These are phyloP conservation scores for Ammospiza nelsoni DNA, from an alignment of 2,113 vertebrate genomes.

Conservation along the genomic window DNA sequence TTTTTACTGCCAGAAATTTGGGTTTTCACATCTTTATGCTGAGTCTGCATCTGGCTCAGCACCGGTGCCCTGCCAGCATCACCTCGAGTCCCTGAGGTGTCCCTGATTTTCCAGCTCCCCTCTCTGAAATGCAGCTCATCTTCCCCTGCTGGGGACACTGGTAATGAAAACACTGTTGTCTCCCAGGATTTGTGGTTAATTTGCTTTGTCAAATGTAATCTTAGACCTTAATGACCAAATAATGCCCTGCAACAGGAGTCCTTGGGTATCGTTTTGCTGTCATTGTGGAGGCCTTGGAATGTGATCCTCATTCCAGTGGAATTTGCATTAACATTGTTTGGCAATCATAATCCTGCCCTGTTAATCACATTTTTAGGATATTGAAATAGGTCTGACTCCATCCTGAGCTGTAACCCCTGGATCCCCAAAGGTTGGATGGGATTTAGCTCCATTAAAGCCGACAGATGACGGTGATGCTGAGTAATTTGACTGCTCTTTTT, in stretches of 20 bases:
- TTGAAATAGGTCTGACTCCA: background rate
- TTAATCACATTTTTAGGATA: slow-evolving; percentile 24
- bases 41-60: background rate
- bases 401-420: background rate
- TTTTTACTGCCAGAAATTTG: background rate
- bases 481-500: background rate
- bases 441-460: background rate
- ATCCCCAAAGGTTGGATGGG: background rate
- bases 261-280: background rate
- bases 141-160: fast-evolving
- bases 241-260: slow-evolving; percentile 38
- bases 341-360: background rate
- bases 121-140: background rate
- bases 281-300: slow-evolving; percentile 31
- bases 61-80: background rate
- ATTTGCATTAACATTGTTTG: background rate
- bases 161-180: slow-evolving; percentile 10
- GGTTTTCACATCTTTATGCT: fast-evolving
- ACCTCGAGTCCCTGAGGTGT: background rate
- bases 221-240: slow-evolving; percentile 31
- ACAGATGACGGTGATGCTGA: fast-evolving
- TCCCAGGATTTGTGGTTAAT: slow-evolving; percentile 47
- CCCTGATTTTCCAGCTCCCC: background rate
- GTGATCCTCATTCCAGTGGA: background rate
- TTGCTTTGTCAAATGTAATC: slow-evolving; percentile 41